These are phyloP conservation scores for Amphimallon solstitiale DNA, from an alignment of 2,888 invertebrate species.

Conservation along the genomic window DNA sequence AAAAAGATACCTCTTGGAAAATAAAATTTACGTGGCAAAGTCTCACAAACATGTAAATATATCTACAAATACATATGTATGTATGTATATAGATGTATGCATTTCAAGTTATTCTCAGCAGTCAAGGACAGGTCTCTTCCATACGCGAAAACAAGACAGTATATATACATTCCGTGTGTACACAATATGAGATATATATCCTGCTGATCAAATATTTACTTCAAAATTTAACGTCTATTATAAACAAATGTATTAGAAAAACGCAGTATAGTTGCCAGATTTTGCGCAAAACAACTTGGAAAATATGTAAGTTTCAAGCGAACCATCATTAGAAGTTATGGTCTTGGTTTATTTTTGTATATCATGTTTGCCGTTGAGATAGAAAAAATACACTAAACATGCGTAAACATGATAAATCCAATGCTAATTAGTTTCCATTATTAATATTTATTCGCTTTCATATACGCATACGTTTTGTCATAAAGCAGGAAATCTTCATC, in stretches of 20 bases:
- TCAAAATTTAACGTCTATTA: slow-evolving; percentile 27
- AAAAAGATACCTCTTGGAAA: too few species aligned
- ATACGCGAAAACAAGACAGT: neutral
- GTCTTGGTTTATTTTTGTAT: too few species aligned
- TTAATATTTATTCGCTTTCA: too few species aligned
- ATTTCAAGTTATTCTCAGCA: slow-evolving; percentile 2
- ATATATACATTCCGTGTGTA: slow-evolving; percentile 4
- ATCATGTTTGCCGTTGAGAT: too few species aligned
- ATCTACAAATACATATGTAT: neutral
- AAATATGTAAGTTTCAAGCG: too few species aligned
- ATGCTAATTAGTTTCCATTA: too few species aligned
- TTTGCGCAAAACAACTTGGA: neutral
- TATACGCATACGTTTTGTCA: too few species aligned
- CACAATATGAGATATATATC: slow-evolving; percentile 8
- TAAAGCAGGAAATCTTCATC: too few species aligned
- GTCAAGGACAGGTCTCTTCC: neutral
- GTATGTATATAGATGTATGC: neutral
- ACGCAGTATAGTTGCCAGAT: slow-evolving; percentile 25
- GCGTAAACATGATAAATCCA: too few species aligned
- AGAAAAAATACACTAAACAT: too few species aligned
- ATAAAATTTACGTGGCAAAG: too few species aligned
- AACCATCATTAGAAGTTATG: too few species aligned
- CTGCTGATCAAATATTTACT: slow-evolving; percentile 30
- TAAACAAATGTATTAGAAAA: slow-evolving; percentile 25
- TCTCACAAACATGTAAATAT: neutral